Evolutionary conservation across 1,140 invertebrate species (phyloP), one percentile per base, ranked within the genome.

Genomic region (Mya arenaria): DNA sequence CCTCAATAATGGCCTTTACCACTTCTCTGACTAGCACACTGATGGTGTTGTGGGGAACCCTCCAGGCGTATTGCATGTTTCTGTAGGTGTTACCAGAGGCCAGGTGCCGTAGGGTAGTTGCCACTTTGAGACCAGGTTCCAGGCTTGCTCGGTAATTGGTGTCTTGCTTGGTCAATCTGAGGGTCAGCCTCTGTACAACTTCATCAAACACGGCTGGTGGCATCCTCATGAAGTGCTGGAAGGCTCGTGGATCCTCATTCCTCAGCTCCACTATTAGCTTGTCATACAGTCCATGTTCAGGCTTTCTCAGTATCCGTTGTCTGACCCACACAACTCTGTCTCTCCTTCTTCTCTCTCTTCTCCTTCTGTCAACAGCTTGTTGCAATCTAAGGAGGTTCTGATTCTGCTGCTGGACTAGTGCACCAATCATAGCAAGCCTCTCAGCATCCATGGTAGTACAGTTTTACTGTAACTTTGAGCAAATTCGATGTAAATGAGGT

Each of bases 31-130:
- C 73, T 17, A 86, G 0, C n/a, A 63, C 19, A 58, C 30, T 60
- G 17, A 86, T 86, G 71, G 85, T 86, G 73, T 78, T 86, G 73
- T 66, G 37, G 23, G 85, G 55, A 37, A 86, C 72, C 39, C 82
- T 83, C 48, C 48, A 52, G 48, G 48, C 48, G 48, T 52, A 52
- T 52, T 52, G 48, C 48, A 52, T 52, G 48, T 52, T 52, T 52
- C 48, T 52, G 48, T 74, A 60, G 15, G 48, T 58, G 37, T 39
- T 65, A 25, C 78, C 69, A 81, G 78, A 62, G 48, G 66, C 66
- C 28, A 81, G 52, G 56, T 81, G 78, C 17, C 71, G 72, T 32
- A 73, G 52, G 44, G 78, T 75, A 6, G 82, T 23, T 30, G 83
- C 66, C 32, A 85, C 30, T 60, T 82, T 82, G 34, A 82, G 52